Evolutionary conservation across 2,113 vertebrate species (phyloP), one percentile per base, ranked within the genome.

Genomic region (Zosterops japonicus): DNA sequence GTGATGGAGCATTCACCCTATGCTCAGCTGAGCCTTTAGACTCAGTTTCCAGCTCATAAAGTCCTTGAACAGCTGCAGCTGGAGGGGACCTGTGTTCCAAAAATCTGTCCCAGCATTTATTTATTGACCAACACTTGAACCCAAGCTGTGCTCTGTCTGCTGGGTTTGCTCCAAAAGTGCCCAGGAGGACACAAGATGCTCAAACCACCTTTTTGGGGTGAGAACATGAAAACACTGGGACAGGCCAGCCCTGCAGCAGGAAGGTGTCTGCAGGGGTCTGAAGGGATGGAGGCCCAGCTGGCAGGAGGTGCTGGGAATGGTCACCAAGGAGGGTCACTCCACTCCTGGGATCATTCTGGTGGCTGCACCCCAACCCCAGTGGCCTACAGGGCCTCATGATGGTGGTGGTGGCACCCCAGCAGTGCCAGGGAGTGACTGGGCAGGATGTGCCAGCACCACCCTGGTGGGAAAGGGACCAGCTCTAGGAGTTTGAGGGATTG

Each of bases 181-280:
- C 47, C 28, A 77, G 28, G 46, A 61, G 36, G 57, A 39, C 31
- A 35, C 69, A 61, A 25, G 63, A 25, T 75, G 56, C 61, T 81
- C 39, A 57, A 12, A 25, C 3, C 18, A 8, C 6, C 1, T 55
- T 83, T 83, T 44, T 4, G 14, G 36, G 28, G 24, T 21, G 35
- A 24, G 57, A 63, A 31, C 2, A 12, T 4, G 33, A 23, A 36
- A 42, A 23, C 4, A 1, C 0, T 1, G 9, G 64, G 47, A 36
- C 13, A 12, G 0, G 0, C 0, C 27, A 68, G 63, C 21, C 17
- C 6, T 20, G 16, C 15, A 18, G 69, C 72, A 17, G 42, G 47
- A 33, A 42, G 56, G 28, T 17, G 50, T 7, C n/a, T 65, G 36
- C 47, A 33, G 1, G 14, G 47, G 12, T 23, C 16, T 29, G 41